Evolutionary conservation across 1,140 invertebrate species (phyloP), one percentile per base, ranked within the genome.

Genomic region (Neodiprion lecontei): DNA sequence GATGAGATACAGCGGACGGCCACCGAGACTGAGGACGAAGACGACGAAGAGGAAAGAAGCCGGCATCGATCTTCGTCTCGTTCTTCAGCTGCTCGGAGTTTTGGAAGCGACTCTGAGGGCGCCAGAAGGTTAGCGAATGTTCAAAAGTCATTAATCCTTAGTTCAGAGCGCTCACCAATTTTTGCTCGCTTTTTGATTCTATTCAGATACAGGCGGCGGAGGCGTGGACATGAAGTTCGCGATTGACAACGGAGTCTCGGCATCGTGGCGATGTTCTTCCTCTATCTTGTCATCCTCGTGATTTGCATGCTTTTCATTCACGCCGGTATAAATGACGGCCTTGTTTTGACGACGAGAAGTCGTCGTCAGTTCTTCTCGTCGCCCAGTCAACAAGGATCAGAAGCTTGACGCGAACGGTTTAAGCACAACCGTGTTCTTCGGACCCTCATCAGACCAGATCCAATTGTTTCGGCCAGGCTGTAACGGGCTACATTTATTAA

Each of bases 161-260:
- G 2, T 61, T 11, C 48, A 48, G 70, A 72, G 17, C 4, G 40
- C 5, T 5, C 14, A 70, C 4, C 12, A 49, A 49, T 23, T 4
- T 67, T 72, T 8, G 9, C n/a, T n/a, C 12, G 11, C 48, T 72
- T 23, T 48, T 66, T 9, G 21, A 17, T 5, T 7, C 14, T 70
- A 77, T 81, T n/a, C 73, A 87, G 82, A 23, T 83, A 81, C 77
- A 81, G 48, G 53, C 82, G 79, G 75, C 83, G 80, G 72, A 86
- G 82, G 68, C 80, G 80, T 70, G 85, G 81, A 40, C 82, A 85
- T 12, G 75, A 84, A 9, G 82, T 81, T 70, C 86, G 85, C 69
- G 88, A 90, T 85, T 92, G 91, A 91, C 91, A 91, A 81, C 88
- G 90, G 83, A 89, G 88, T 82, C 82, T 90, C 65, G 90, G 88